These are phyloP conservation scores for Phylloscopus trochiloides DNA, from an alignment of 2,113 vertebrate genomes.

Conservation along the genomic window DNA sequence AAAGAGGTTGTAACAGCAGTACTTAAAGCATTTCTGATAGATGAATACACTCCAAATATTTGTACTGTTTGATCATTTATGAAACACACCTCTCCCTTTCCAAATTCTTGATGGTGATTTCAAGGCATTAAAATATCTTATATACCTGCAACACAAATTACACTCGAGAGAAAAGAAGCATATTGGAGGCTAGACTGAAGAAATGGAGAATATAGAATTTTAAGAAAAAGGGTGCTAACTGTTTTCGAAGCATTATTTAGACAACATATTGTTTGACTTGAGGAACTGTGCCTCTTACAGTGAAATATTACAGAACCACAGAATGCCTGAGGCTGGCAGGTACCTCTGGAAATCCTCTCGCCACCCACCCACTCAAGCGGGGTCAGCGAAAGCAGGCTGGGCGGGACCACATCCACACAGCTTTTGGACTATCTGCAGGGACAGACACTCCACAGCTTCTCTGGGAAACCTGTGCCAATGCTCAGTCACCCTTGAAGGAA, in stretches of 20 bases:
- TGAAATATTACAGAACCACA: neutral
- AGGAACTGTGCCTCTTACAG: neutral
- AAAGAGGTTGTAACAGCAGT: neutral
- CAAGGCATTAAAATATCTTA: neutral
- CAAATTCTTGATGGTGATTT: neutral
- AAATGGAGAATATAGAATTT: neutral
- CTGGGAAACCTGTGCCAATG: neutral
- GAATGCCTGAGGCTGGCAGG: neutral
- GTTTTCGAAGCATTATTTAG: neutral
- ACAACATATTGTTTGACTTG: neutral
- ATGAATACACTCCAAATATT: neutral
- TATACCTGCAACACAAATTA: neutral
- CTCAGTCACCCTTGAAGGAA: neutral
- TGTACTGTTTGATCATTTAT: neutral
- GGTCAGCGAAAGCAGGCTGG: neutral
- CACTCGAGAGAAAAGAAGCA: neutral
- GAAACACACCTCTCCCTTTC: neutral
- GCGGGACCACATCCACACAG: neutral
- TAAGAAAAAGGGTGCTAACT: neutral
- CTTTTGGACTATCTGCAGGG: neutral
- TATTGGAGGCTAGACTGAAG: neutral
- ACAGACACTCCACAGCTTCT: neutral
- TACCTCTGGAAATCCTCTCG: neutral
- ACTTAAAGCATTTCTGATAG: neutral
- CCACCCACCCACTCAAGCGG: accelerated